Conservation (phyloP, 2,113 vertebrate species). For the Paracanthobrama guichenoti region DNA sequence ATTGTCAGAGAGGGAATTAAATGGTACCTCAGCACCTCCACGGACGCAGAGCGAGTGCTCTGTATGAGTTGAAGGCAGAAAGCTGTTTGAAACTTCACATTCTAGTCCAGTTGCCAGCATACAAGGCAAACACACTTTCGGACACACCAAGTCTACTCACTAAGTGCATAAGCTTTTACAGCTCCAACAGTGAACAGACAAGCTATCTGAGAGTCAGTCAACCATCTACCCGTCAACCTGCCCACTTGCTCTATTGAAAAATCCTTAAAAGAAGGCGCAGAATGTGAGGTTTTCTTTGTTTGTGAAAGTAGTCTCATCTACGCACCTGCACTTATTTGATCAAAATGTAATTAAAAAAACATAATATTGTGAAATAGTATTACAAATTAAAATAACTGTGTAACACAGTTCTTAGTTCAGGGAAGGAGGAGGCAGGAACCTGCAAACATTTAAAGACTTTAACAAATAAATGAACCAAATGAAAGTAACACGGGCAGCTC, state of each 20-base stretch:
- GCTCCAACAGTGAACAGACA: neutral
- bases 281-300: no score
- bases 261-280: neutral
- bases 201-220: neutral
- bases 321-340: no score
- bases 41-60: constrained; percentile 45
- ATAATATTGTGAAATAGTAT: no score
- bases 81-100: constrained; percentile 25
- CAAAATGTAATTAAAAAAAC: no score
- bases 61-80: constrained; percentile 1
- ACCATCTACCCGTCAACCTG: neutral
- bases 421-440: no score
- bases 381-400: no score
- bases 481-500: no score
- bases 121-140: neutral
- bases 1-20: constrained; percentile 63
- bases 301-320: no score
- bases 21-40: constrained; percentile 52
- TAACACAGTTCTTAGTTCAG: no score
- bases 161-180: constrained; percentile 18
- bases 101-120: constrained; percentile 3
- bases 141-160: constrained; percentile 6
- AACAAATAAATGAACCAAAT: no score
- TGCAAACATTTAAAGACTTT: no score
- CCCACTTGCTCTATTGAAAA: neutral